These are phyloP conservation scores for Drosophila mauritiana DNA, from an alignment of 1,140 invertebrate species.

Conservation along the genomic window DNA sequence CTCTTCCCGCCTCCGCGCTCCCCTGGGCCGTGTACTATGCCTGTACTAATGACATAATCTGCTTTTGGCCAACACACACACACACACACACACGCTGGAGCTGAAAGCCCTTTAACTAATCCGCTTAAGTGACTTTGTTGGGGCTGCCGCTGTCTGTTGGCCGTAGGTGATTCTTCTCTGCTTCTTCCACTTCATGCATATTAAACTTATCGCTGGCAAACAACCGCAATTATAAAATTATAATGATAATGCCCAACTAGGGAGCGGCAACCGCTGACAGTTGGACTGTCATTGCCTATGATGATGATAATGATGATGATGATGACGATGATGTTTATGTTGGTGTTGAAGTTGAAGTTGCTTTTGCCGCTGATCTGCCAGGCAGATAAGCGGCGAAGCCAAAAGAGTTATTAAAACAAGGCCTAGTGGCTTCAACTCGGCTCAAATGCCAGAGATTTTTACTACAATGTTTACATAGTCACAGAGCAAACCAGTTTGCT, in stretches of 20 bases:
- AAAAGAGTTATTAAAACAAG: conserved; percentile 79
- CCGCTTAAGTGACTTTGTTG: conserved; percentile 75
- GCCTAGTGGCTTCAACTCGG: conserved; percentile 28
- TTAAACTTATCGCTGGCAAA: conserved; percentile 78
- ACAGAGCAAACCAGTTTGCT: conserved; percentile 50
- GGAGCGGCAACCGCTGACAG: conserved; percentile 76
- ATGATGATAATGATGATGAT: conserved; percentile 33
- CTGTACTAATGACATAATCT: conserved; percentile 79
- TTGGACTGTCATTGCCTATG: conserved; percentile 65
- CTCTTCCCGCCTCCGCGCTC: not conserved
- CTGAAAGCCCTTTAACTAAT: conserved; percentile 74
- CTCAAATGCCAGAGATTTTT: conserved; percentile 35
- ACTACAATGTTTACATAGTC: conserved; percentile 16
- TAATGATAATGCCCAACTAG: conserved; percentile 78
- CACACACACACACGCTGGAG: conserved; percentile 23
- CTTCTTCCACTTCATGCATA: conserved; percentile 59
- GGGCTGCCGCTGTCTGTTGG: conserved; percentile 27
- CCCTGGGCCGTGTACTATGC: conserved; percentile 16
- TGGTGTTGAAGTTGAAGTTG: conserved; percentile 30
- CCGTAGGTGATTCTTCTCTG: conserved; percentile 32
- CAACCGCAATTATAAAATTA: conserved; percentile 83
- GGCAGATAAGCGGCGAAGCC: conserved; percentile 62
- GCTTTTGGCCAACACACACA: conserved; percentile 72
- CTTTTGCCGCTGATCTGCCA: conserved; percentile 52
- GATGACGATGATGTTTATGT: conserved; percentile 25